Evolutionary conservation across 1,140 invertebrate species (phyloP), one percentile per base, ranked within the genome.

Genomic region (Achroia grisella): DNA sequence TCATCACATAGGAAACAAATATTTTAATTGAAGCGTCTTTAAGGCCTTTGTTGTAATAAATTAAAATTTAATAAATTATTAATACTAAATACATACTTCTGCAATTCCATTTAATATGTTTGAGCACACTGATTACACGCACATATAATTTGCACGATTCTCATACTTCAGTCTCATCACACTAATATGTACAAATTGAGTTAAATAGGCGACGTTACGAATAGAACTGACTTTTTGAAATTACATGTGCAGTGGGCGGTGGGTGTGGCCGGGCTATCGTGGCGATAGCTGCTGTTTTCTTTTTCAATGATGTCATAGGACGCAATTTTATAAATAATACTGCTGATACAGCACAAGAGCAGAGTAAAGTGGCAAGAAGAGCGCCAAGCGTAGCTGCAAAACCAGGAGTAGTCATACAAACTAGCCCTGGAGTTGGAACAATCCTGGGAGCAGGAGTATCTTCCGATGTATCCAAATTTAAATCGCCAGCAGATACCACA

Each of bases 391-490:
- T 94, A 4, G 94, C 92, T 28, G 94, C 92, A 71, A 97, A 97
- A 0, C 94, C 94, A 9, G 94, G 93, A 1, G 94, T 95, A 0
- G 95, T 97, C 94, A 97, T 96, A 75, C 95, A 97, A 44, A 97
- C 95, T 52, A 95, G 86, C 13, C 86, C 86, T 2, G 93, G 91
- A 61, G 93, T 92, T 1, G 93, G 89, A 79, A 94, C 90, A 0
- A 92, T 91, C 55, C 89, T 90, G 6, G 90, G 87, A 4, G 86
- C 72, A 28, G 88, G 85, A 4, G 66, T 87, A 55, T 87, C 87
- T 36, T 93, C 92, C 39, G 95, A 88, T 12, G 92, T 87, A 71
- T 96, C 96, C 28, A 94, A 92, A 52, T 84, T 84, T 27, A 97
- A 78, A 71, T 97, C 94, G 4, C 94, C 93, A 0, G 93, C 93